Evolutionary conservation across 2,113 vertebrate species (phyloP).

Genomic region (Mus pahari): DNA sequence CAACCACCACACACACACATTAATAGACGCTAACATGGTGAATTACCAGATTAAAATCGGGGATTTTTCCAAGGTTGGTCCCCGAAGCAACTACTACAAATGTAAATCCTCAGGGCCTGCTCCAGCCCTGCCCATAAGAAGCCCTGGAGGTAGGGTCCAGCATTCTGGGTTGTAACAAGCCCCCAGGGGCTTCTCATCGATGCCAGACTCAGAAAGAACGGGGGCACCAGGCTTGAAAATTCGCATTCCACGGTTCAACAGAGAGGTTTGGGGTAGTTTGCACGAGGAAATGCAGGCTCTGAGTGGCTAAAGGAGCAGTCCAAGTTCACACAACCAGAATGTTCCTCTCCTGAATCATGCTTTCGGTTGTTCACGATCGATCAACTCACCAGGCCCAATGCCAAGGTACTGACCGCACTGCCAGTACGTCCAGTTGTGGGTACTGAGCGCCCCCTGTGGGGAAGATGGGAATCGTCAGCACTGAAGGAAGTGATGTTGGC

Average conservation of each 20-base stretch:
- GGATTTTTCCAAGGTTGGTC: neutral
- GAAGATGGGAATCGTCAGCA: neutral
- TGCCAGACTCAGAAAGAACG: neutral
- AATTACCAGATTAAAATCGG: neutral
- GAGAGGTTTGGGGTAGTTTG: neutral
- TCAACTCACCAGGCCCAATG: conserved; percentile 92
- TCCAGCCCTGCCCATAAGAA: neutral
- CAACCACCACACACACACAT: neutral
- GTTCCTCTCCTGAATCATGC: conserved; percentile 44
- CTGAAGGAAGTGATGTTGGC: rapidly evolving
- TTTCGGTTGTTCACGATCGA: neutral
- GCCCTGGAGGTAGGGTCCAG: neutral
- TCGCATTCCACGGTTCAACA: neutral
- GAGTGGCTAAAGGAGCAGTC: conserved; percentile 1
- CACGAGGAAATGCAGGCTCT: neutral
- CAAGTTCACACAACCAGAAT: neutral
- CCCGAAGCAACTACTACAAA: neutral
- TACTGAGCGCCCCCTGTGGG: conserved; percentile 91
- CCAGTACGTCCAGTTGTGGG: conserved; percentile 95
- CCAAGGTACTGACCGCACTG: conserved; percentile 93
- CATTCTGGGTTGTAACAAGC: neutral
- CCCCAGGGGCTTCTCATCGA: neutral
- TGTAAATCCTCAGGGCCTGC: neutral
- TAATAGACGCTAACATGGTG: neutral
- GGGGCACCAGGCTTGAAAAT: neutral